Base-by-base conservation (phyloP, 2,888 invertebrate species). In the Acanthosepion esculentum region DNA sequence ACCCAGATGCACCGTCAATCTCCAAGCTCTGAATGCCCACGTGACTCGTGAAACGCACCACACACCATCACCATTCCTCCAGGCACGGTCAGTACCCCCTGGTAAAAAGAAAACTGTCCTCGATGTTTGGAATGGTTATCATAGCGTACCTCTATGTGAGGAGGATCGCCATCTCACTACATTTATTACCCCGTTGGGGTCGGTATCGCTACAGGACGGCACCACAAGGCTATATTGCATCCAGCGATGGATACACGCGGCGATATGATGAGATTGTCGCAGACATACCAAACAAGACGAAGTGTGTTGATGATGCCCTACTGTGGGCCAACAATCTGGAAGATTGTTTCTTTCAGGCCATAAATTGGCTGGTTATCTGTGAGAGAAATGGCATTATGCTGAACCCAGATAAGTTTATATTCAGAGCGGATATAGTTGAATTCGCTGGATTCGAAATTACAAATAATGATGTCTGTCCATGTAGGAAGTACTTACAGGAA, bases 11-110 rank as follows among this genome's bases (percentile, higher is more conserved):
- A 95, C 95, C 23, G 95, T 95, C 1, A 95, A 95, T 48, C 50
- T 95, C n/a, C 95, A 95, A 91, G 48, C 95, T 48, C 94, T 95
- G 26, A 95, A 96, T 92, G 94, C 50, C 15, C 15, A 53, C 50
- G 96, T 95, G 0, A 95, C 94, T 10, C 91, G 96, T 18, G 96
- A 96, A 94, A 96, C 95, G 4, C 95, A 96, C 92, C 96, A 96
- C 94, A 95, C 95, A 12, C 95, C 50, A 5, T 95, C 96, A 1
- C 96, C 95, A 48, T 96, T 96, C 94, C 95, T 95, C 78, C 96
- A 96, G 93, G 96, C 96, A 23, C 59, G 95, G 18, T 95, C 95
- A 18, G 95, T 96, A 4, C 96, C 96, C 50, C 94, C 92, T 64
- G 94, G 94, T 23, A 96, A 94, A 20, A 95, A 94, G 53, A 96